Conservation (phyloP, 2,113 vertebrate genomes). For the Centropus unirufus region DNA sequence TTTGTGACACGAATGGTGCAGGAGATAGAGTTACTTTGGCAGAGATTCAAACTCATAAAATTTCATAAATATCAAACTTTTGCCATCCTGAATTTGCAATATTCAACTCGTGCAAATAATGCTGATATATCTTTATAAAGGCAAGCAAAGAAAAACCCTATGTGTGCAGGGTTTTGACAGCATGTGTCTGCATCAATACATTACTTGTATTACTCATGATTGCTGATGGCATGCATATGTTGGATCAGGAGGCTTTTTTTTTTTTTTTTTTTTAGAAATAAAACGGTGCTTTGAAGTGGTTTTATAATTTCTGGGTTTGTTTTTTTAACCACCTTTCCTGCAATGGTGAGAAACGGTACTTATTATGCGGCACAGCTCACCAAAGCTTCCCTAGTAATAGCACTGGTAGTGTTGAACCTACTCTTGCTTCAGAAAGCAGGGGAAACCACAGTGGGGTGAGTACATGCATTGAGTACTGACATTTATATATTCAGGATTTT, state of each 20-base stretch:
- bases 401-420: neutral
- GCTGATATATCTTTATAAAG: neutral
- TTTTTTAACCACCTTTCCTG: neutral
- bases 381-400: neutral
- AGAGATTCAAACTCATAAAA: neutral
- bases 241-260: neutral
- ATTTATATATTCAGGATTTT: neutral
- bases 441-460: neutral
- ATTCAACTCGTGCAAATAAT: conserved; percentile 1
- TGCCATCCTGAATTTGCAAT: neutral
- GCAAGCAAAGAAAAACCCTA: neutral
- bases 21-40: neutral
- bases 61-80: neutral
- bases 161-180: neutral
- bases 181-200: neutral
- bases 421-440: neutral
- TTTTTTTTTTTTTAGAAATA: neutral
- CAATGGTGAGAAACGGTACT: neutral
- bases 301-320: neutral
- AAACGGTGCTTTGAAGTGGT: neutral
- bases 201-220: neutral
- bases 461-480: neutral
- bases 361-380: neutral
- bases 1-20: neutral
- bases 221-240: neutral